phyloP scores from a whole-genome alignment of 2,113 vertebrate species.

The Cygnus buccinator region DNA sequence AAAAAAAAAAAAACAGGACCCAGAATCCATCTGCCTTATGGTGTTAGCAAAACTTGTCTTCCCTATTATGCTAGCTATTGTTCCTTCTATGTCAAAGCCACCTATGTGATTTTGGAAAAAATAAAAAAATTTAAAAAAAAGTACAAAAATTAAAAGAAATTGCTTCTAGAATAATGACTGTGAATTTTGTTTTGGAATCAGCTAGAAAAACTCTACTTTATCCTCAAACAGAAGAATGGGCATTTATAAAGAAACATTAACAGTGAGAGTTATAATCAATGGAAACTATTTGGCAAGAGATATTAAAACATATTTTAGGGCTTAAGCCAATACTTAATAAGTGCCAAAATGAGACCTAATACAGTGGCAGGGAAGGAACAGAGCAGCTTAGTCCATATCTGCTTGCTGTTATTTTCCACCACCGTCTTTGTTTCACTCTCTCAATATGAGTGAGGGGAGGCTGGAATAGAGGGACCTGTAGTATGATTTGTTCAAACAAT shows the following conservation, averaged over 20 bases:
- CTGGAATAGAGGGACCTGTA: conserved; percentile 31
- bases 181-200: neutral
- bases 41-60: rapidly evolving
- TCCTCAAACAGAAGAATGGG: neutral
- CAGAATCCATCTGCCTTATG: neutral
- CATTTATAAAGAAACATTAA: neutral
- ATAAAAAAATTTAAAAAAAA: neutral
- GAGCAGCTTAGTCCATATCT: neutral
- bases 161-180: neutral
- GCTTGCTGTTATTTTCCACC: conserved; percentile 26
- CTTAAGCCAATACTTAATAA: neutral
- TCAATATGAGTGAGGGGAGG: neutral
- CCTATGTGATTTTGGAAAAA: neutral
- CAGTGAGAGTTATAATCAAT: neutral
- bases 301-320: neutral
- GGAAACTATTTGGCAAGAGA: conserved; percentile 16
- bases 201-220: neutral
- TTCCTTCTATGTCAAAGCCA: neutral
- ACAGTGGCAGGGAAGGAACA: neutral
- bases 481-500: conserved; percentile 31
- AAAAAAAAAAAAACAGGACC: neutral
- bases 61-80: neutral
- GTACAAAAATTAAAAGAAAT: neutral
- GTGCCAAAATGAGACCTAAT: conserved; percentile 11
- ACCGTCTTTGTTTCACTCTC: neutral